These are phyloP conservation scores for Baronia brevicornis DNA, from an alignment of 2,888 invertebrate genomes.

Conservation along the genomic window DNA sequence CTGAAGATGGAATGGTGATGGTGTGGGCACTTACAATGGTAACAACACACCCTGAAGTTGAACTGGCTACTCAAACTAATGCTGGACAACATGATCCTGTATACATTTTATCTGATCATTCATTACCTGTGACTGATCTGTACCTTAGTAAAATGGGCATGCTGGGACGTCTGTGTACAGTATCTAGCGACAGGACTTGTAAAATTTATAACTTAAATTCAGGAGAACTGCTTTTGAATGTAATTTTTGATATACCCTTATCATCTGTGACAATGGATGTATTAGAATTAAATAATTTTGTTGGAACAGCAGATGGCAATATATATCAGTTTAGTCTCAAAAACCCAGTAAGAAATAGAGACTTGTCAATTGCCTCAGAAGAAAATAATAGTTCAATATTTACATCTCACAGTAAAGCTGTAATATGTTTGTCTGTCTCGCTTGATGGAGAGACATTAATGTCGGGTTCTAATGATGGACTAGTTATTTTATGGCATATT, in stretches of 20 bases:
- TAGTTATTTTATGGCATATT: constrained; percentile 88
- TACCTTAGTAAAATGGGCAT: constrained; percentile 82
- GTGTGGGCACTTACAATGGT: constrained; percentile 84
- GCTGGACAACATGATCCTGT: constrained; percentile 77
- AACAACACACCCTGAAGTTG: constrained; percentile 68
- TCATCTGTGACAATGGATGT: constrained; percentile 81
- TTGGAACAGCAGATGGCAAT: constrained; percentile 83
- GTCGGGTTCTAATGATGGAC: constrained; percentile 85
- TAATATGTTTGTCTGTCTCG: constrained; percentile 84
- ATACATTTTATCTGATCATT: constrained; percentile 86
- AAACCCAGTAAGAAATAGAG: constrained; percentile 79
- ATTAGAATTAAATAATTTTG: constrained; percentile 81
- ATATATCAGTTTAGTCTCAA: constrained; percentile 81
- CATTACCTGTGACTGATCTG: constrained; percentile 86
- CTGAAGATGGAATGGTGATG: constrained; percentile 89
- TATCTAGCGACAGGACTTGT: constrained; percentile 88
- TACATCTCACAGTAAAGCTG: constrained; percentile 79
- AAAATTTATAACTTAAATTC: constrained; percentile 85
- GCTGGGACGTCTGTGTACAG: constrained; percentile 82
- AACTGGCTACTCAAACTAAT: constrained; percentile 60
- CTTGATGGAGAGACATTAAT: constrained; percentile 81
- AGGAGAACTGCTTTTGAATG: constrained; percentile 81
- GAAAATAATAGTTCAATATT: constrained; percentile 69
- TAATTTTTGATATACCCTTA: constrained; percentile 83
- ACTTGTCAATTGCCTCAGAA: constrained; percentile 78